A percentile compares a stretch with the other conserved stretches of the same genome.
These are phyloP conservation scores for Centropus unirufus DNA, from an alignment of 2,113 vertebrate species.

Conservation along the genomic window DNA sequence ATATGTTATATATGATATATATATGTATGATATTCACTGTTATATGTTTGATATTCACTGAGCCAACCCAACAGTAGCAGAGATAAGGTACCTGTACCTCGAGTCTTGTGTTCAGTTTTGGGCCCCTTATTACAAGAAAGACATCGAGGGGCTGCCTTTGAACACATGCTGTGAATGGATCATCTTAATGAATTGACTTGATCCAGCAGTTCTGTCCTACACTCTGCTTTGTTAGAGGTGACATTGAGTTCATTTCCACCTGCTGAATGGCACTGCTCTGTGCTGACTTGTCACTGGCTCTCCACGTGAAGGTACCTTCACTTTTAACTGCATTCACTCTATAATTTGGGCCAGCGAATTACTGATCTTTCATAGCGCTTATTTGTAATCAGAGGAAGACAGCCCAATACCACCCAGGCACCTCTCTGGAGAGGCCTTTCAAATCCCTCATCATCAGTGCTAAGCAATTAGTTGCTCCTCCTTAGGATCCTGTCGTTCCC, in stretches of 20 bases:
- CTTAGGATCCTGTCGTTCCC: not conserved
- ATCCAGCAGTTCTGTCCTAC: not conserved
- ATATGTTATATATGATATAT: too few relatives aligned
- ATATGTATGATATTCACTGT: not conserved
- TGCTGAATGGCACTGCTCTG: not conserved
- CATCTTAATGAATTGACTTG: not conserved
- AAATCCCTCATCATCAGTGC: not conserved
- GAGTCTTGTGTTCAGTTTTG: too few relatives aligned
- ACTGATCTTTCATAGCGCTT: not conserved
- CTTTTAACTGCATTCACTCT: not conserved
- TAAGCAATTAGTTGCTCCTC: not conserved
- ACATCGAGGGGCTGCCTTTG: not conserved
- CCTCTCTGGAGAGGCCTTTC: not conserved
- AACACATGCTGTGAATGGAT: not conserved
- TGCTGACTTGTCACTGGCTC: not conserved
- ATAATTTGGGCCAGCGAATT: not conserved
- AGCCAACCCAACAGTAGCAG: not conserved
- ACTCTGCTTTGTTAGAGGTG: not conserved
- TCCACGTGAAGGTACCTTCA: not conserved
- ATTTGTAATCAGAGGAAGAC: not conserved
- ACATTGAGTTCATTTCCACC: not conserved
- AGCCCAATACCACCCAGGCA: not conserved
- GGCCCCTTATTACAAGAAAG: too few relatives aligned
- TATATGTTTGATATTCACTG: not conserved
- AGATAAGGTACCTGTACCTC: not conserved